These are phyloP conservation scores for Notoglanidium macrostoma DNA, from an alignment of 2,797 vertebrate species.

Conservation along the genomic window DNA sequence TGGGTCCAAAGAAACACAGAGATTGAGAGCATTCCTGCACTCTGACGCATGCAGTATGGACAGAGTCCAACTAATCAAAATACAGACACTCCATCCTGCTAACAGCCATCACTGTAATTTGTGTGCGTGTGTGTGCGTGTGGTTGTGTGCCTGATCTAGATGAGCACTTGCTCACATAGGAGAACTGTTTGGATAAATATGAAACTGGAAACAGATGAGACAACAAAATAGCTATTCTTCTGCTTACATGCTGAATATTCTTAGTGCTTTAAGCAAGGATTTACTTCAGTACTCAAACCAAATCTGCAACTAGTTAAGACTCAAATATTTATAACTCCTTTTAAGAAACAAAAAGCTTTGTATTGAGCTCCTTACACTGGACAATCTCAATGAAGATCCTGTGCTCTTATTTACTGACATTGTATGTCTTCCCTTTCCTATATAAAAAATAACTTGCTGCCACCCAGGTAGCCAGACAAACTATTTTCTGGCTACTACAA, in stretches of 20 bases:
- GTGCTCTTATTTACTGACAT: constrained; percentile 21
- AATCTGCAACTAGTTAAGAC: constrained; percentile 1
- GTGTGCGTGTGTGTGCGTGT: not conserved
- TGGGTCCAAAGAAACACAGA: constrained; percentile 16
- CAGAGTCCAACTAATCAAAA: constrained; percentile 32
- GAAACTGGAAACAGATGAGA: constrained; percentile 33
- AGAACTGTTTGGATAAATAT: constrained; percentile 31
- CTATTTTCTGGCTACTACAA: not conserved
- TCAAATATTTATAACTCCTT: constrained; percentile 14
- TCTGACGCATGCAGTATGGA: constrained; percentile 41
- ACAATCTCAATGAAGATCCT: constrained; percentile 21
- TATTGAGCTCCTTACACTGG: constrained; percentile 9
- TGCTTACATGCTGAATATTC: constrained; percentile 12
- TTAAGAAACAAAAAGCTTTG: constrained; percentile 24
- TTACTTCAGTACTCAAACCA: not conserved
- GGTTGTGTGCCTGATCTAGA: not conserved
- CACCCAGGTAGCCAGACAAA: constrained; percentile 6
- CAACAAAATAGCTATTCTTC: constrained; percentile 15
- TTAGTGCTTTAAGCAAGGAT: not conserved
- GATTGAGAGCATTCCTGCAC: constrained; percentile 46
- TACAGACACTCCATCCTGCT: constrained; percentile 19
- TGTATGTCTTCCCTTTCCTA: not conserved
- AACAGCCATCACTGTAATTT: constrained; percentile 25
- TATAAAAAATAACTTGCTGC: constrained; percentile 13
- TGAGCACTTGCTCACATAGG: not conserved